These are phyloP conservation scores for Pelvicachromis taeniatus DNA, from an alignment of 2,113 vertebrate genomes.

Conservation along the genomic window DNA sequence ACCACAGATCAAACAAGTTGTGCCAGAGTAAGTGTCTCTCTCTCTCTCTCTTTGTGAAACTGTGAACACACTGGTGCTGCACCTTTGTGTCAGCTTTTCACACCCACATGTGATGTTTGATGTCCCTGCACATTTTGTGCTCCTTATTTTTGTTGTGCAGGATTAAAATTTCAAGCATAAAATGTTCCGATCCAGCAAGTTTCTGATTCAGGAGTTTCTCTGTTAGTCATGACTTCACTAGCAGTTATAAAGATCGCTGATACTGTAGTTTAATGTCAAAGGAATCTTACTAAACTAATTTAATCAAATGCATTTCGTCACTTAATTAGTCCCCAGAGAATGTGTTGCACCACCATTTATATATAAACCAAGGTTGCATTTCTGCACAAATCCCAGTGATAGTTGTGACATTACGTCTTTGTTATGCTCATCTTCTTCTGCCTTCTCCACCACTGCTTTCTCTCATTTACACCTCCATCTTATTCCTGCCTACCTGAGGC, in stretches of 20 bases:
- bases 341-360: too few relatives aligned
- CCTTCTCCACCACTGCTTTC: background rate
- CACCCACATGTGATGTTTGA: background rate
- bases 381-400: background rate
- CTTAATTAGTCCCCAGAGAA: too few relatives aligned
- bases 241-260: background rate
- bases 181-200: background rate
- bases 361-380: background rate
- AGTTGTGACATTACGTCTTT: fast-evolving
- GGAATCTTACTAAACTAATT: background rate
- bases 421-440: background rate
- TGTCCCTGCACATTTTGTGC: background rate
- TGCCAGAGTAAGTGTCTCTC: constrained; percentile 87
- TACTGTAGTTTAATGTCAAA: background rate
- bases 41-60: background rate
- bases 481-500: background rate
- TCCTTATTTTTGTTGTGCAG: background rate
- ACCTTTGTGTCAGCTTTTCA: background rate
- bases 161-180: background rate
- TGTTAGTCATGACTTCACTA: background rate
- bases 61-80: too few relatives aligned
- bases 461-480: background rate
- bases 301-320: background rate
- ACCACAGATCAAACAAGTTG: constrained; percentile 97
- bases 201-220: background rate